Percentiles rank a stretch among this genome's conserved stretches.
These are phyloP conservation scores for Paramisgurnus dabryanus DNA, from an alignment of 2,113 vertebrate species.

Conservation along the genomic window DNA sequence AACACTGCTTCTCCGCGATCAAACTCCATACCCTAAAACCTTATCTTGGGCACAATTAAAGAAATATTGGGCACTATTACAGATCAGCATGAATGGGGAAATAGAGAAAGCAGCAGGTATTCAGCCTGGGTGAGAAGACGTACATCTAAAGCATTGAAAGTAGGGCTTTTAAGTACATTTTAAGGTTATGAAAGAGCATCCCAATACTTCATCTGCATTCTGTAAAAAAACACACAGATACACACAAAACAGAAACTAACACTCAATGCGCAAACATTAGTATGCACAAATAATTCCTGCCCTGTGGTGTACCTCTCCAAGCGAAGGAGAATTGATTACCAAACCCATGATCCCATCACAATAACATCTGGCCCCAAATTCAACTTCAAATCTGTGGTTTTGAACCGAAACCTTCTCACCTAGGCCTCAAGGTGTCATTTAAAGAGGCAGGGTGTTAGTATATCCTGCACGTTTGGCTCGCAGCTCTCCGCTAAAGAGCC, in stretches of 20 bases:
- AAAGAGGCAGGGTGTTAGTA: conserved; percentile 34
- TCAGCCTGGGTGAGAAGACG: not conserved
- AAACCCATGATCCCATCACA: conserved; percentile 19
- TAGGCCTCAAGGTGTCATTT: conserved; percentile 44
- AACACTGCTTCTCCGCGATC: not conserved
- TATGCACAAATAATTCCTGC: conserved; percentile 20
- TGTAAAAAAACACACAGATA: not conserved
- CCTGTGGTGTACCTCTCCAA: conserved; percentile 16
- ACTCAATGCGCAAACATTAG: conserved; percentile 11
- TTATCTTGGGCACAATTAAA: conserved; percentile 1
- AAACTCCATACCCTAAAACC: conserved; percentile 6
- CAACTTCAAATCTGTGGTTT: conserved; percentile 21
- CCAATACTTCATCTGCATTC: not conserved
- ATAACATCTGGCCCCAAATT: conserved; percentile 25
- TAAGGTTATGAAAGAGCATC: conserved; percentile 3
- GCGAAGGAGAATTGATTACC: conserved; percentile 13
- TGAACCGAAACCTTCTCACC: conserved; percentile 23
- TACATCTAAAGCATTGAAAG: conserved; percentile 6
- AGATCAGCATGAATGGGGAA: not conserved
- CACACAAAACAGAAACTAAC: conserved; percentile 16
- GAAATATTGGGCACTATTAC: not conserved
- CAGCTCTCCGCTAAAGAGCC: conserved; percentile 44
- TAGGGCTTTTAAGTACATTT: conserved; percentile 16
- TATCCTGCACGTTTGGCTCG: conserved; percentile 43
- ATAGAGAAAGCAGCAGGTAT: not conserved